phyloP scores from a whole-genome alignment of 2,797 vertebrate genomes.

The Dromococcyx pavoninus region DNA sequence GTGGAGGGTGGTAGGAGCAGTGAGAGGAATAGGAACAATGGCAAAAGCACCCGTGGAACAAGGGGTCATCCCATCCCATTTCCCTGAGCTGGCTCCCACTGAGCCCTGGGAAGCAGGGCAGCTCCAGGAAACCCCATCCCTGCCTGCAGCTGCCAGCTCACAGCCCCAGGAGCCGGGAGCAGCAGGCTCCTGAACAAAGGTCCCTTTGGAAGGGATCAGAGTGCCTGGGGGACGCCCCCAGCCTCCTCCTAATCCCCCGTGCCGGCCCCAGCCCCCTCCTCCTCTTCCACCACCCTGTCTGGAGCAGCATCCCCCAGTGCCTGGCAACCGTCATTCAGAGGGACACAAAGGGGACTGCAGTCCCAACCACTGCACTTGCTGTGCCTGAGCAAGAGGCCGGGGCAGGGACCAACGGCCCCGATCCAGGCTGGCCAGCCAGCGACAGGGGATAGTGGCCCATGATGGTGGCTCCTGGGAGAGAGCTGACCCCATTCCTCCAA shows the following conservation, averaged over 20 bases:
- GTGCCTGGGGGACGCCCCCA: neutral
- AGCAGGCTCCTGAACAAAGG: constrained; percentile 30
- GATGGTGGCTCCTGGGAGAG: neutral
- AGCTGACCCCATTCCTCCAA: rapidly evolving
- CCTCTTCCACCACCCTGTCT: constrained; percentile 69
- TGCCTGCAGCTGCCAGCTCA: neutral
- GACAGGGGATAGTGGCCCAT: neutral
- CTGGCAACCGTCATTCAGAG: constrained; percentile 70
- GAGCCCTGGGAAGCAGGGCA: neutral
- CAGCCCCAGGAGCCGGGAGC: neutral
- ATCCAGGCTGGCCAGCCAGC: neutral
- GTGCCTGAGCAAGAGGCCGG: neutral
- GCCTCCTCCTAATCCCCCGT: constrained; percentile 8
- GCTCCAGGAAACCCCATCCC: neutral
- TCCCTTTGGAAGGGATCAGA: constrained; percentile 40
- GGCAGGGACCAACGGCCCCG: neutral
- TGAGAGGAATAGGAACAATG: neutral
- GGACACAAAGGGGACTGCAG: constrained; percentile 56
- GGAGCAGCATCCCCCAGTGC: constrained; percentile 58
- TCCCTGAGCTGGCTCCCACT: rapidly evolving
- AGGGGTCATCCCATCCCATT: neutral
- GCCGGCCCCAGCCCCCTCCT: constrained; percentile 64
- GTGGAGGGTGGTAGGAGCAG: neutral
- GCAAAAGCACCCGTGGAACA: neutral
- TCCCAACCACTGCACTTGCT: neutral